Evolutionary conservation across 2,888 invertebrate species (phyloP).

Genomic region (Archips xylosteana): DNA sequence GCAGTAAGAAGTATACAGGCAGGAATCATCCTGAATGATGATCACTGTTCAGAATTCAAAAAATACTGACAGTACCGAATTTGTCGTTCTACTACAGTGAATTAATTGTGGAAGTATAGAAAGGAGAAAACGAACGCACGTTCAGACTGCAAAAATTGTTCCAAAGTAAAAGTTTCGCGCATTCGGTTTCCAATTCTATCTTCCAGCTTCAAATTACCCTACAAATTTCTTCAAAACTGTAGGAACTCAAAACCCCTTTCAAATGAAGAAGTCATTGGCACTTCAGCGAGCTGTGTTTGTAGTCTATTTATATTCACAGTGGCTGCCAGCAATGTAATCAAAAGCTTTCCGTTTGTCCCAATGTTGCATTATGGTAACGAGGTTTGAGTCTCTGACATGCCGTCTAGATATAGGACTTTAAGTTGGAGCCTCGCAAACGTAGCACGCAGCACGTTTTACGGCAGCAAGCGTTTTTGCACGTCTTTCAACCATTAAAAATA

Average conservation of each 20-base stretch:
- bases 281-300: slow-evolving; percentile 57
- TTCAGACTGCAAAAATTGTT: too few species aligned
- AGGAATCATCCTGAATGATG: too few species aligned
- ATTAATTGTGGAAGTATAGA: too few species aligned
- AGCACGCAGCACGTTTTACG: too few species aligned
- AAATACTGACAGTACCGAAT: too few species aligned
- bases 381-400: slow-evolving; percentile 45
- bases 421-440: neutral
- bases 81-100: too few species aligned
- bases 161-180: too few species aligned
- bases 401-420: slow-evolving; percentile 1
- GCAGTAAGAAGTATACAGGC: too few species aligned
- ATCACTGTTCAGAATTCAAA: too few species aligned
- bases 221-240: slow-evolving; percentile 19
- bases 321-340: slow-evolving; percentile 70
- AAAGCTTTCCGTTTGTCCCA: slow-evolving; percentile 66
- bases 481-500: too few species aligned
- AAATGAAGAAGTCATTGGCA: slow-evolving; percentile 48
- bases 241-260: slow-evolving; percentile 25
- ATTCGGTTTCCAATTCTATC: neutral
- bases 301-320: slow-evolving; percentile 66
- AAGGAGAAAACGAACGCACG: too few species aligned
- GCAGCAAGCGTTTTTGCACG: neutral
- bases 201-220: neutral
- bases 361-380: slow-evolving; percentile 76